Conservation (phyloP, 2,888 invertebrate genomes). For the Micropterix aruncella region DNA sequence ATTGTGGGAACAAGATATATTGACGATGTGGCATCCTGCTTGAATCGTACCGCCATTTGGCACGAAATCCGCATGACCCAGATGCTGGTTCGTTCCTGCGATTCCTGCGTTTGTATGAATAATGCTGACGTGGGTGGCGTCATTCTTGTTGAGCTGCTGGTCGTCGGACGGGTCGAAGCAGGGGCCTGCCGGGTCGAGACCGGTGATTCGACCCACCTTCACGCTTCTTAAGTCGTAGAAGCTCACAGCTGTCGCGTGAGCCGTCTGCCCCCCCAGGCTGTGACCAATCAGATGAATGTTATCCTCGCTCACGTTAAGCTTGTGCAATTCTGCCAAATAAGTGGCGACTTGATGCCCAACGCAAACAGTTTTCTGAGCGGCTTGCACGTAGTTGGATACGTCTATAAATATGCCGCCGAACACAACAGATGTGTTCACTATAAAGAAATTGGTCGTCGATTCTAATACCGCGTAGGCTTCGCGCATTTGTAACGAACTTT, state of each 20-base stretch:
- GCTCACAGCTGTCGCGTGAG: no score
- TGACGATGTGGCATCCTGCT: no score
- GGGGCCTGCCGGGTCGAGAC: background rate
- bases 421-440: background rate
- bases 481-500: background rate
- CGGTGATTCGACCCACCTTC: background rate
- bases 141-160: background rate
- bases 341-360: background rate
- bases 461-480: background rate
- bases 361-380: background rate
- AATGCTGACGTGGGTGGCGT: background rate
- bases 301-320: background rate
- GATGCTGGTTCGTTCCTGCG: background rate
- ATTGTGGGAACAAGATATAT: no score
- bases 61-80: background rate
- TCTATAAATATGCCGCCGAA: background rate
- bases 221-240: background rate
- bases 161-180: background rate
- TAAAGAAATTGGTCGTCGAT: background rate
- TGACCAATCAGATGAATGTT: background rate
- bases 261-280: background rate
- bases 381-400: background rate
- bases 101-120: background rate
- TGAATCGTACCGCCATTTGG: background rate
- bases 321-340: background rate